Percentiles rank a stretch among this genome's conserved stretches.
phyloP scores from a whole-genome alignment of 2,888 invertebrate species.

The Andrena bucephala region DNA sequence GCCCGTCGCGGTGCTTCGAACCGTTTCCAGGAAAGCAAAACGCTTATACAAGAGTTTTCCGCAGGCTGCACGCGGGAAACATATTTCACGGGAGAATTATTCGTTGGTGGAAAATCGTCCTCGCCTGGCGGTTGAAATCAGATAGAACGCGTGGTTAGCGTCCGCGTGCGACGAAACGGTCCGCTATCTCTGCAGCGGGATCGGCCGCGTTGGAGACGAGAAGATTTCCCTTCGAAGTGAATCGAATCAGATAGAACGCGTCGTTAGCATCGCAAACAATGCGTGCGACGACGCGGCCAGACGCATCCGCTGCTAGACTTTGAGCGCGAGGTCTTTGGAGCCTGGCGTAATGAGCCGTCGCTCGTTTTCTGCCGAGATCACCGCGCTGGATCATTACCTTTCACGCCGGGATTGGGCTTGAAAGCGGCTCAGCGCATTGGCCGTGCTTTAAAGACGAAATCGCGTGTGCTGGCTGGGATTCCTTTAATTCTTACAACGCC shows the following conservation, averaged over 20 bases:
- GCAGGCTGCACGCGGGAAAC: not conserved
- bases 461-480: not conserved
- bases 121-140: not conserved
- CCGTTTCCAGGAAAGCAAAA: slow-evolving; percentile 11
- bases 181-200: not conserved
- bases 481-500: not conserved
- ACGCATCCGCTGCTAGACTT: slow-evolving; percentile 44
- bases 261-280: slow-evolving; percentile 60
- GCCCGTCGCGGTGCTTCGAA: slow-evolving; percentile 8
- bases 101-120: not conserved
- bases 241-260: slow-evolving; percentile 37
- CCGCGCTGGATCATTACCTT: slow-evolving; percentile 63
- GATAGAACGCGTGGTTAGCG: slow-evolving; percentile 2
- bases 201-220: slow-evolving; percentile 1
- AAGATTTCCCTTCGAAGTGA: slow-evolving; percentile 15
- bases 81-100: slow-evolving; percentile 23
- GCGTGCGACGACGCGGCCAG: slow-evolving; percentile 40
- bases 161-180: slow-evolving; percentile 11
- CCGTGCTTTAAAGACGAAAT: slow-evolving; percentile 37
- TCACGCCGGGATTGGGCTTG: slow-evolving; percentile 49
- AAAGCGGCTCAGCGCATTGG: slow-evolving; percentile 28
- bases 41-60: slow-evolving; percentile 2
- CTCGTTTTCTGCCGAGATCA: slow-evolving; percentile 58
- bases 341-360: slow-evolving; percentile 58
- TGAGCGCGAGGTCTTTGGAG: slow-evolving; percentile 22